Base-by-base conservation (phyloP, 2,113 vertebrate genomes). In the Perccottus glenii region DNA sequence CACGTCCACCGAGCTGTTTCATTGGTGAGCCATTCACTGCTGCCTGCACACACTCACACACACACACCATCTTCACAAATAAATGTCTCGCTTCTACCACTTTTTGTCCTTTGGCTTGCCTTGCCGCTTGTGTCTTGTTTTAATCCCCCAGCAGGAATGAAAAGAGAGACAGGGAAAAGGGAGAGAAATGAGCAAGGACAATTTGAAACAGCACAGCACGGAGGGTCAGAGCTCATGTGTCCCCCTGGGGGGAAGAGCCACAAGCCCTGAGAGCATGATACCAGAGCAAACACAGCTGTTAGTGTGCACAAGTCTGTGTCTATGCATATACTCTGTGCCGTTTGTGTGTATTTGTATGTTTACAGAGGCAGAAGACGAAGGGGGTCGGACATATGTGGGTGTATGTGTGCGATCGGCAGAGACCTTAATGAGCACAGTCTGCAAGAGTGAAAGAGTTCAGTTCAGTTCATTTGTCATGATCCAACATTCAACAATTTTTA, bases 231-330 rank as follows among this genome's bases (percentile, higher is more conserved):
- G 76, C 80, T 88, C 70, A 70, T 77, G 67, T 60, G 78, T 60
- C 85, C 71, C 84, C 76, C 49, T 4, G 44, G 82, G 80, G 83
- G 78, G 80, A 68, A 33, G 66, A 87, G 77, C 59, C 72, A 0
- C 77, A 84, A 67, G 53, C 51, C 69, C 63, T 9, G 70, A 64
- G 60, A 87, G 71, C 35, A 71, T 42, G 67, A 85, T 83, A 77
- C 44, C 83, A 58, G 78, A 75, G 74, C 77, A 78, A 87, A 85
- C 59, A 63, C 85, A 88, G 85, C 83, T 85, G 86, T 71, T 48
- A 63, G 11, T 73, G 51, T 48, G 61, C 49, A 53, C 52, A 60
- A 62, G 45, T 60, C 11, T 59, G 50, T 56, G 16, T 47, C 10
- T 45, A 9, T 53, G 10, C 43, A 64, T 55, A 42, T 55, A 53